Percentiles rank a stretch among this genome's conserved stretches.
Evolutionary conservation across 2,797 vertebrate genomes (phyloP).

Genomic region (Scleropages formosus): DNA sequence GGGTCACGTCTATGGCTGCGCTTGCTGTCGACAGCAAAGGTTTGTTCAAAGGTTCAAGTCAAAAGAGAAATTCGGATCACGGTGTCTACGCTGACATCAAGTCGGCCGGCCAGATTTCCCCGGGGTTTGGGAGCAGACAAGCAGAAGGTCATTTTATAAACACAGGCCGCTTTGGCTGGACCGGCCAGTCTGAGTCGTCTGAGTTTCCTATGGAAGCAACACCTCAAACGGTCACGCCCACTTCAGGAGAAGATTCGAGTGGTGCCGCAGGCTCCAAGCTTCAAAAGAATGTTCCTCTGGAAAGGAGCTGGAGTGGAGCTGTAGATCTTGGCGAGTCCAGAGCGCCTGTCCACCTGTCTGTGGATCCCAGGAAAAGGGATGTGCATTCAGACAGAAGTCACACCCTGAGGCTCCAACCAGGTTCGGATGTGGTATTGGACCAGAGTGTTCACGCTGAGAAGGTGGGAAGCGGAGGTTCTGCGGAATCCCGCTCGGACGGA

Average conservation of each 20-base stretch:
- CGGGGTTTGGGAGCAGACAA: background rate
- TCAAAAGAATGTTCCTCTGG: slow-evolving; percentile 37
- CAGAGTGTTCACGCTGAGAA: slow-evolving; percentile 2
- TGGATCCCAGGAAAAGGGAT: background rate
- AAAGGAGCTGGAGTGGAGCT: slow-evolving; percentile 36
- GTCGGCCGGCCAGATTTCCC: slow-evolving; percentile 33
- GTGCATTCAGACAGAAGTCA: slow-evolving; percentile 19
- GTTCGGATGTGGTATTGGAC: slow-evolving; percentile 39
- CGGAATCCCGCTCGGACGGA: slow-evolving; percentile 38
- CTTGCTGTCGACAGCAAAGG: background rate
- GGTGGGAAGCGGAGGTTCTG: slow-evolving; percentile 36
- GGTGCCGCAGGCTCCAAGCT: slow-evolving; percentile 28
- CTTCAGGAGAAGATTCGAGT: background rate
- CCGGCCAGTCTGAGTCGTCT: background rate
- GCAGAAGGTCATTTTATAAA: background rate
- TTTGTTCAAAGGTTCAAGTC: slow-evolving; percentile 41
- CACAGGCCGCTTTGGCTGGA: background rate
- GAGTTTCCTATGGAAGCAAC: background rate
- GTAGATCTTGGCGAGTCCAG: slow-evolving; percentile 43
- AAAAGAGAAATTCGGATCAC: slow-evolving; percentile 21
- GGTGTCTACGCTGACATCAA: slow-evolving; percentile 40
- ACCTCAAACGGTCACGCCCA: too few species aligned
- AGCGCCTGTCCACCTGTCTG: slow-evolving; percentile 26
- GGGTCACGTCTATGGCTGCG: background rate
- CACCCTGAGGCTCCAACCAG: slow-evolving; percentile 41